Base-by-base conservation (phyloP, 2,888 invertebrate genomes). In the Tethea ocularis region DNA sequence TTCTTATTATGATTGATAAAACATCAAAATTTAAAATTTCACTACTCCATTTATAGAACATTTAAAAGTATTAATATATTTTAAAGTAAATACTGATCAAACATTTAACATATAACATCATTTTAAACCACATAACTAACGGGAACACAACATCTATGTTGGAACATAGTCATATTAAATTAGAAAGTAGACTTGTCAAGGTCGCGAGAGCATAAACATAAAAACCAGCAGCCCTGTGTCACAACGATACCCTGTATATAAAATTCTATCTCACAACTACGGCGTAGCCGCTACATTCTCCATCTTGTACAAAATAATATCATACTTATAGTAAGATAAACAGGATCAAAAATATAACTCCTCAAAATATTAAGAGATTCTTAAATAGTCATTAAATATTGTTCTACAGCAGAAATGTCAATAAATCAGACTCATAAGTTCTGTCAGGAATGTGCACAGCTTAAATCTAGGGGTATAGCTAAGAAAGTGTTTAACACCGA, bases 341-440 rank as follows among this genome's bases (percentile, higher is more conserved):
- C 61, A 89, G 89, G 91, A 83, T 89, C 87, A 81, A 91, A 91
- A 91, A 92, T 91, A 91, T 88, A 91, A 88, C 75, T 88, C 84
- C 88, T 90, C 84, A 87, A 91, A 91, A 91, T 85, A 87, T 87
- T 65, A 73, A 83, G 86, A 90, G 86, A 88, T 87, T 89, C 87
- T 87, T 87, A 87, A 80, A 78, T 87, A 86, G 81, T 86, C 74
- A 69, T 82, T 83, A 83, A 72, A 83, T 83, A 88, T 87, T 86
- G 86, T 87, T 87, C 81, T 86, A 86, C 80, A 86, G 87, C 88
- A 87, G 92, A 92, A 89, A 92, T 88, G 88, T 89, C 77, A 75
- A 83, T 86, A 83, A 82, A 83, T 93, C 92, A 93, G 92, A 93
- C 92, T 90, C 86, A 82, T 82, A 81, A 78, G 77, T 84, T 83